These are phyloP conservation scores for Zaprionus africanus DNA, from an alignment of 1,140 invertebrate species.

Conservation along the genomic window DNA sequence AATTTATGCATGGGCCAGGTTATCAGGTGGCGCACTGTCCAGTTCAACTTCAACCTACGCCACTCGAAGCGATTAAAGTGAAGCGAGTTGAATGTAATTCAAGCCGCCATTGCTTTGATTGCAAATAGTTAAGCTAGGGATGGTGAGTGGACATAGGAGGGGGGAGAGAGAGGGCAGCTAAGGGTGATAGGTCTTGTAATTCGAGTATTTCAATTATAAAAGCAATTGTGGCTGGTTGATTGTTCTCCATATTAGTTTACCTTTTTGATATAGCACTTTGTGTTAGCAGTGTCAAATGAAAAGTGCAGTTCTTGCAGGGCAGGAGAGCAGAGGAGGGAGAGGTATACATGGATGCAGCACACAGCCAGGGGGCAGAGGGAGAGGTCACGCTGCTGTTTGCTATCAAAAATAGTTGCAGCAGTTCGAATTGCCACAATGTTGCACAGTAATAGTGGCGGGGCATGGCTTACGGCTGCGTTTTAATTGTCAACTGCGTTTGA, in stretches of 20 bases:
- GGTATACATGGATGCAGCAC: background rate
- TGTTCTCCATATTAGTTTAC: conserved; percentile 63
- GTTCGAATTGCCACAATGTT: conserved; percentile 71
- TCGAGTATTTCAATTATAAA: conserved; percentile 78
- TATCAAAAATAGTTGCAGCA: conserved; percentile 33
- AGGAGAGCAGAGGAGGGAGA: background rate
- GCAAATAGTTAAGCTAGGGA: background rate
- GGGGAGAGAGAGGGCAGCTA: accelerated
- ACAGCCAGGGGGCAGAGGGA: background rate
- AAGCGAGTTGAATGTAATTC: background rate
- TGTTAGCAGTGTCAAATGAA: background rate
- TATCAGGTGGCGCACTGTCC: conserved; percentile 34
- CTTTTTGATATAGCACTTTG: conserved; percentile 31
- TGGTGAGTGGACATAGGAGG: background rate
- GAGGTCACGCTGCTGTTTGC: background rate
- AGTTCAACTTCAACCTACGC: conserved; percentile 2
- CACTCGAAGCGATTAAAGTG: background rate
- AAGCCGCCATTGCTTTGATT: background rate
- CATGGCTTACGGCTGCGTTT: conserved; percentile 65
- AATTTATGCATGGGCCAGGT: conserved; percentile 64
- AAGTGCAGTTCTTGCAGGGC: too few species aligned
- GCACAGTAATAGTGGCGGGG: conserved; percentile 20
- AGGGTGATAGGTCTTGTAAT: conserved; percentile 45
- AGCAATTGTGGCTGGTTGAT: conserved; percentile 53
- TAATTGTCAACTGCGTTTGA: conserved; percentile 70